Base-by-base conservation (phyloP, 2,797 vertebrate genomes). In the Anisognathus igniventris region DNA sequence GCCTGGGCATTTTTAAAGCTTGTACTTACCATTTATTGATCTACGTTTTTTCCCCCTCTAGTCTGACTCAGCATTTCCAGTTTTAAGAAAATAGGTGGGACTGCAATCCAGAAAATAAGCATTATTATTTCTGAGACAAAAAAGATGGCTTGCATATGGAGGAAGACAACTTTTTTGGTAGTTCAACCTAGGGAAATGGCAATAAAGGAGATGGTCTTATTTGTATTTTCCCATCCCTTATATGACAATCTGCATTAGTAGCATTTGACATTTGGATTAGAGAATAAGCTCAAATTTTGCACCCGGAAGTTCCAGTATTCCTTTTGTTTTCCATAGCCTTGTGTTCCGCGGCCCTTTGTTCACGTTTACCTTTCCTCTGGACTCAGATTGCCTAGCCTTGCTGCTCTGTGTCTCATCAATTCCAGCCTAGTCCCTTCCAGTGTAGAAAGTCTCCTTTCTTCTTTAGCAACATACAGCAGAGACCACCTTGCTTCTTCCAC, bases 21-120 rank as follows among this genome's bases (percentile, higher is more conserved):
- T 71, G 79, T 40, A 67, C 40, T 89, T 58, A 45, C 11, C 7
- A 21, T 85, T 60, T 93, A 81, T 72, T 70, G 44, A 71, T 77
- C 28, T 57, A 5, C 1, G 0, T 13, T 53, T 35, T 25, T 18
- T 6, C 13, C 17, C 21, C 6, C 3, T 31, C 4, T 19, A 17
- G 8, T 65, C 53, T 93, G 60, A 85, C 33, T 73, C n/a, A 14
- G 39, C 24, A 39, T 80, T 90, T 28, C 27, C 14, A 42, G 27
- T 31, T 42, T 5, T 33, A 51, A 62, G 24, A 71, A 78, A 62
- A 50, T 47, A 31, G 4, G 17, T 62, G 31, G 10, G 28, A 62
- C 78, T 89, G 60, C 56, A 62, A 2, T 44, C 45, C 22, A 76
- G 84, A 28, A 58, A 65, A 75, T 68, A 68, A 1, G 2, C 5